These are phyloP conservation scores for Chloroclystis v-ata DNA, from an alignment of 2,888 invertebrate genomes.

Conservation along the genomic window DNA sequence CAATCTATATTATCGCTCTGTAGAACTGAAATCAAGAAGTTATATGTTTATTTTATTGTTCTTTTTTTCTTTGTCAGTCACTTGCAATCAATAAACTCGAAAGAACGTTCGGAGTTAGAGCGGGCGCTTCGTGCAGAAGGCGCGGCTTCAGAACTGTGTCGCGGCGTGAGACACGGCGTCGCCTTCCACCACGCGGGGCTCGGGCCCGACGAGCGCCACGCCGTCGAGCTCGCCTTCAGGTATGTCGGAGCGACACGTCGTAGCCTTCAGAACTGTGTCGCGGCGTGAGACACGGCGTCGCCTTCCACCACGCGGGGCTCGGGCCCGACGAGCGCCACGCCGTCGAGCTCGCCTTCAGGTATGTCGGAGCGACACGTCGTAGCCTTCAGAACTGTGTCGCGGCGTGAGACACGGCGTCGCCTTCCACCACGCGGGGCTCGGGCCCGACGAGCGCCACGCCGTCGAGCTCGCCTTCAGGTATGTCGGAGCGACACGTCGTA, in stretches of 20 bases:
- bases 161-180: conserved; percentile 87
- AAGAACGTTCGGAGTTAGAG: conserved; percentile 43
- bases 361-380: too few relatives aligned
- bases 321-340: conserved; percentile 90
- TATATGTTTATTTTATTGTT: too few relatives aligned
- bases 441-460: conserved; percentile 89
- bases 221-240: conserved; percentile 90
- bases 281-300: conserved; percentile 88
- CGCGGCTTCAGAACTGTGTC: conserved; percentile 79
- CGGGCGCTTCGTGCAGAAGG: conserved; percentile 82
- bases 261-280: conserved; percentile 79
- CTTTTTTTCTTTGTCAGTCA: conserved; percentile 41
- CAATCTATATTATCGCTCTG: too few relatives aligned
- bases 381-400: conserved; percentile 79
- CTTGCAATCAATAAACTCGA: conserved; percentile 41
- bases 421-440: conserved; percentile 96
- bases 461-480: conserved; percentile 88
- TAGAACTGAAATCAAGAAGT: too few relatives aligned
- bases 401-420: conserved; percentile 90
- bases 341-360: conserved; percentile 88
- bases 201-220: conserved; percentile 89
- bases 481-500: too few relatives aligned
- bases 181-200: conserved; percentile 97
- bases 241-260: conserved; percentile 20
- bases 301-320: conserved; percentile 95